Conservation (phyloP, 35 echinoderm and acorn worm species). For the Acanthaster planci region DNA sequence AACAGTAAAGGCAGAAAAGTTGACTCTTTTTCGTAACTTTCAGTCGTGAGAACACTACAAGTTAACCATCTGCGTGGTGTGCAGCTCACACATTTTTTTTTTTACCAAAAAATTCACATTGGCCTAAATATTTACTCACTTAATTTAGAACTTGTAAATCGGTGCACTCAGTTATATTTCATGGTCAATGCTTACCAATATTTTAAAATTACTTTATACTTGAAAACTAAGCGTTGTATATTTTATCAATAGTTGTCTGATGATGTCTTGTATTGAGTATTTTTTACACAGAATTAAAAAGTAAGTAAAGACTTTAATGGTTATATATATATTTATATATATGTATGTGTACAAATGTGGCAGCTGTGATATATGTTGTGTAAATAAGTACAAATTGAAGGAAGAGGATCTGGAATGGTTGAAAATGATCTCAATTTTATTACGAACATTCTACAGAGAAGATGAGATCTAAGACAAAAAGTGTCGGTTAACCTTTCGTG, state of each 20-base stretch:
- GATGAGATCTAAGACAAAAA: neutral
- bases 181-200: neutral
- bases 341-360: neutral
- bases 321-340: neutral
- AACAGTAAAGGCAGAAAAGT: too few species aligned
- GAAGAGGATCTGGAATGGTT: neutral
- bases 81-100: too few species aligned
- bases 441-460: neutral
- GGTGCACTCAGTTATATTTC: neutral
- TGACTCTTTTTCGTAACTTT: too few species aligned
- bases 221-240: neutral
- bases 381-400: neutral
- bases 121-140: neutral
- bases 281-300: constrained; percentile 10
- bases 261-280: neutral
- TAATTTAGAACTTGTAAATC: neutral
- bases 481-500: neutral
- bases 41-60: too few species aligned
- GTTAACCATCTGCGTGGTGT: too few species aligned
- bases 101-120: too few species aligned
- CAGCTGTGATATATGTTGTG: neutral
- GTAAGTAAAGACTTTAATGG: neutral
- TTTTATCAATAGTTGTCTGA: neutral
- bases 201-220: neutral
- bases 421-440: neutral